A percentile compares a stretch with the other conserved stretches of the same genome.
These are phyloP conservation scores for Callopanchax toddi DNA, from an alignment of 2,113 vertebrate species.

Conservation along the genomic window DNA sequence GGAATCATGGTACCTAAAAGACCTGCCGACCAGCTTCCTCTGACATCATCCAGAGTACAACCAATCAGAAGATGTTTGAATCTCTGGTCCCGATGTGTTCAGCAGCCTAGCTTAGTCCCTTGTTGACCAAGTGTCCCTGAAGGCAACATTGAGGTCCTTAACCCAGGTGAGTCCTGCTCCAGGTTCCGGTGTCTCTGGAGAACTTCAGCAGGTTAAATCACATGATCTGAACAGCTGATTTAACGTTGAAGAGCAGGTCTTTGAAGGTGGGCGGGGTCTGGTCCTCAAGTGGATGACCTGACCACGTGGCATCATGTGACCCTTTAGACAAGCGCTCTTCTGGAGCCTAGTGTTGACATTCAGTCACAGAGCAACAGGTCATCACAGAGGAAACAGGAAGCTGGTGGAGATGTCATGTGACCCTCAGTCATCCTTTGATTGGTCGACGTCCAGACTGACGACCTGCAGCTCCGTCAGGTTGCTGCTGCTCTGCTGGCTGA, in stretches of 20 bases:
- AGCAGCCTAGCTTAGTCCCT: not conserved
- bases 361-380: not conserved
- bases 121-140: not conserved
- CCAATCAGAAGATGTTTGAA: too few relatives aligned
- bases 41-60: too few relatives aligned
- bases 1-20: too few relatives aligned
- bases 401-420: not conserved
- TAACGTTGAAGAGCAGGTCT: slow-evolving; percentile 1
- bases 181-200: not conserved
- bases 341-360: not conserved
- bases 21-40: too few relatives aligned
- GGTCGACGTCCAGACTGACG: slow-evolving; percentile 91
- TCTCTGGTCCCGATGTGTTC: too few relatives aligned
- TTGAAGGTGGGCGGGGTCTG: too few relatives aligned
- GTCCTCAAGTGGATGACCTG: not conserved
- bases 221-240: not conserved
- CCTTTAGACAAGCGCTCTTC: not conserved
- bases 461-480: slow-evolving; percentile 93
- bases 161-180: not conserved
- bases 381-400: slow-evolving; percentile 22
- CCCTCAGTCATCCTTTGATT: slow-evolving; percentile 88
- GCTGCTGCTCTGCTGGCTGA: slow-evolving; percentile 90
- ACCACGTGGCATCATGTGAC: not conserved
- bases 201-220: too few relatives aligned
- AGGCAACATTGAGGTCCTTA: not conserved